phyloP scores from a whole-genome alignment of 1,140 invertebrate species.

The Diuraphis noxia region DNA sequence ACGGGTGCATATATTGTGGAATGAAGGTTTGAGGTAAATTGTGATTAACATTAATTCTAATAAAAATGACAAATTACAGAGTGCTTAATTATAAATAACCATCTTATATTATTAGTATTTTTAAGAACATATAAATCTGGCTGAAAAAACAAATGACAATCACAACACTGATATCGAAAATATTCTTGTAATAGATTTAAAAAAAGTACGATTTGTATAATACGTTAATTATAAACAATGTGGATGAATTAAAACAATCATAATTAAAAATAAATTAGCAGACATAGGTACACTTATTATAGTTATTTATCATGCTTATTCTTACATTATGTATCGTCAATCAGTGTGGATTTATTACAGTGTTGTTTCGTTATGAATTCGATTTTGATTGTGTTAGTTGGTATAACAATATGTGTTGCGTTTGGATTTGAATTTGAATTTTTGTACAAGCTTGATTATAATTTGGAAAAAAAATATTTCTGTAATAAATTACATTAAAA shows the following conservation, averaged over 20 bases:
- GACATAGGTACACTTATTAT: background rate
- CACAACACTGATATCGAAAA: background rate
- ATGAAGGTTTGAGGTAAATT: background rate
- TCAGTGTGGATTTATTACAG: background rate
- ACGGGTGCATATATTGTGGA: background rate
- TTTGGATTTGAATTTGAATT: background rate
- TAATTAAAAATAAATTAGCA: background rate
- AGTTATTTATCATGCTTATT: background rate
- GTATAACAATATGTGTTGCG: too few species aligned
- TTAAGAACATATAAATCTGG: background rate
- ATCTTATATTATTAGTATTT: background rate
- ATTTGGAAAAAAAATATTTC: background rate
- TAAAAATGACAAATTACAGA: background rate
- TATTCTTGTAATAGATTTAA: background rate
- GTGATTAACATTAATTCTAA: background rate
- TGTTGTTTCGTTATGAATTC: background rate
- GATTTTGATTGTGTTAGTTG: too few species aligned
- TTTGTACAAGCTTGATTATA: background rate
- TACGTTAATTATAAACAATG: background rate
- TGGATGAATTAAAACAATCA: background rate
- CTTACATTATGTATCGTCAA: background rate
- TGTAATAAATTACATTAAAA: background rate
- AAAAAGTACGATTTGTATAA: background rate
- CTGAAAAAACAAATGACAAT: background rate
- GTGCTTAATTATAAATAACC: background rate